phyloP scores from a whole-genome alignment of 1,140 invertebrate genomes.

The Leptinotarsa texana region DNA sequence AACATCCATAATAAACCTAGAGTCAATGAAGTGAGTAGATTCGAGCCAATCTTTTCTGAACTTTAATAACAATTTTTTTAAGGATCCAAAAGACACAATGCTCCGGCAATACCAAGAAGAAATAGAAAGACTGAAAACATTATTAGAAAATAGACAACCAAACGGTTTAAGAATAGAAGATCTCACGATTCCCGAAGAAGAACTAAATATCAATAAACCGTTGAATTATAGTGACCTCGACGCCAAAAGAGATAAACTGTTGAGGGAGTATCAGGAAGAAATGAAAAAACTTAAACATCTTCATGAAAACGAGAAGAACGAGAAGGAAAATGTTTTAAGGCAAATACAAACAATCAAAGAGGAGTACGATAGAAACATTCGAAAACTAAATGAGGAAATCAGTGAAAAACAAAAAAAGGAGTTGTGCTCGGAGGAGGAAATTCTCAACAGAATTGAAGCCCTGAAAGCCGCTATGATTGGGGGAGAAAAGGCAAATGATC shows the following conservation, averaged over 20 bases:
- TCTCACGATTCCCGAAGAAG: conserved; percentile 34
- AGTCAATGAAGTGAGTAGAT: conserved; percentile 75
- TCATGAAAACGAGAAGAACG: conserved; percentile 56
- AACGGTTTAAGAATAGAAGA: conserved; percentile 43
- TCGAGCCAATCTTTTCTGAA: background rate
- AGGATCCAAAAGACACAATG: conserved; percentile 87
- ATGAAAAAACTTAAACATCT: conserved; percentile 57
- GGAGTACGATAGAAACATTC: conserved; percentile 55
- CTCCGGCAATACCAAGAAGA: conserved; percentile 87
- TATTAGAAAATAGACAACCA: conserved; percentile 61
- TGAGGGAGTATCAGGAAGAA: conserved; percentile 57
- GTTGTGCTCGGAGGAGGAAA: conserved; percentile 52
- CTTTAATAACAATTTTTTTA: conserved; percentile 10
- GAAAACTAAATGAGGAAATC: conserved; percentile 49
- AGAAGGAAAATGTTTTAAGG: conserved; percentile 57
- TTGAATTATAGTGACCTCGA: conserved; percentile 46
- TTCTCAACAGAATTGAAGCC: conserved; percentile 58
- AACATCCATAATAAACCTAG: conserved; percentile 92
- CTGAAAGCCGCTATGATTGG: conserved; percentile 78
- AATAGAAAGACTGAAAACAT: conserved; percentile 72
- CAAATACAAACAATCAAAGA: conserved; percentile 57
- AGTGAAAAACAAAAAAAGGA: conserved; percentile 44
- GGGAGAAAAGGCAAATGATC: conserved; percentile 76
- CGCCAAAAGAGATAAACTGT: conserved; percentile 49
- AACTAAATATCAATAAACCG: background rate